These are phyloP conservation scores for Ellobius talpinus DNA, from an alignment of 2,113 vertebrate genomes.

Conservation along the genomic window DNA sequence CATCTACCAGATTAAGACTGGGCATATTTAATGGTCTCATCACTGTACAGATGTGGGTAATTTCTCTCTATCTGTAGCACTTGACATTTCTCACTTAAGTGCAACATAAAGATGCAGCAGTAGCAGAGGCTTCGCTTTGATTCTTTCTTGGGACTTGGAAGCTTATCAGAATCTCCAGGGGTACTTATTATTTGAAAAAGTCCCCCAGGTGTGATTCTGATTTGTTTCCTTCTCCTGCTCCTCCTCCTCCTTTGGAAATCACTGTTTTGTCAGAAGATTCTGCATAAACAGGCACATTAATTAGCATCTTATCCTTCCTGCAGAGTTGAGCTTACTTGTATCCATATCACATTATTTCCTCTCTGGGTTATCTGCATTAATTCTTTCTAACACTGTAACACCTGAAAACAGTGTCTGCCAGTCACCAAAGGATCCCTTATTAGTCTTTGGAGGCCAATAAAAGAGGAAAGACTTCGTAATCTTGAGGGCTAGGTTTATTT, in stretches of 20 bases:
- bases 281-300: constrained; percentile 25
- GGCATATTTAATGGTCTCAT: background rate
- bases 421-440: background rate
- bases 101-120: constrained; percentile 15
- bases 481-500: background rate
- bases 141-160: constrained; percentile 78
- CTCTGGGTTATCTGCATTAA: constrained; percentile 11
- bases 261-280: constrained; percentile 46
- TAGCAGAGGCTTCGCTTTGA: constrained; percentile 29
- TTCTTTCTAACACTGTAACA: background rate
- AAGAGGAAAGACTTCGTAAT: background rate
- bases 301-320: constrained; percentile 1
- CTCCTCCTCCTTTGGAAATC: constrained; percentile 64
- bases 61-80: background rate
- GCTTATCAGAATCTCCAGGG: constrained; percentile 85
- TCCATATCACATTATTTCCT: background rate
- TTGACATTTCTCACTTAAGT: constrained; percentile 7
- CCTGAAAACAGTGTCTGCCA: constrained; percentile 24
- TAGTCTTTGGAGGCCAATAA: constrained; percentile 33
- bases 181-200: constrained; percentile 78
- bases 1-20: background rate
- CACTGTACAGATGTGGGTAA: background rate
- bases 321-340: background rate
- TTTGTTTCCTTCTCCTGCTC: constrained; percentile 79
- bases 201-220: constrained; percentile 84